Conservation (phyloP, 2,888 invertebrate species). For the Siphonodentalium dalli region DNA sequence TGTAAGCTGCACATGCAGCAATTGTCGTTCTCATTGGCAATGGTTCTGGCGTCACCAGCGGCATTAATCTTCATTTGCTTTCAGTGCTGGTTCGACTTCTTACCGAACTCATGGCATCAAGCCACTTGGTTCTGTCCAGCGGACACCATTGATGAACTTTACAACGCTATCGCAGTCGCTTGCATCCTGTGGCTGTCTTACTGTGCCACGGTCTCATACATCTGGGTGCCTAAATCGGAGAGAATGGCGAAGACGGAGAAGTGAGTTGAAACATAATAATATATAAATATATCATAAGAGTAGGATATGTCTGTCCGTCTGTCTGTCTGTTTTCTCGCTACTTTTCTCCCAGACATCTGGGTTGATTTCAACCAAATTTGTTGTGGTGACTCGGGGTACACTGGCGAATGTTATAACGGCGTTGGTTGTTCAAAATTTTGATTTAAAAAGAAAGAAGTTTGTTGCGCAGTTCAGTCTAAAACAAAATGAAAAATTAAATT, state of each 20-base stretch:
- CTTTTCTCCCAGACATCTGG: background rate
- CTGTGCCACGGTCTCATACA: slow-evolving; percentile 95
- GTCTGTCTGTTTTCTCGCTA: background rate
- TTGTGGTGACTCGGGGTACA: too few species aligned
- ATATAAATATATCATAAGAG: too few species aligned
- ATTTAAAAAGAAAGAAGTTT: too few species aligned
- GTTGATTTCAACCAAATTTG: too few species aligned
- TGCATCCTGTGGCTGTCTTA: slow-evolving; percentile 85
- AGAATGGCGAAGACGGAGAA: slow-evolving; percentile 96
- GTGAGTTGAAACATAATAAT: too few species aligned
- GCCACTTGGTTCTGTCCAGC: slow-evolving; percentile 48
- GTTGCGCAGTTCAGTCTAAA: too few species aligned
- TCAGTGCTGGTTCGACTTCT: slow-evolving; percentile 47
- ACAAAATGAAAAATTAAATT: too few species aligned
- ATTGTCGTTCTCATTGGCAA: slow-evolving; percentile 66
- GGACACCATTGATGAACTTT: slow-evolving; percentile 24
- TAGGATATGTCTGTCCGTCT: too few species aligned
- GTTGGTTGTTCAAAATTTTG: too few species aligned
- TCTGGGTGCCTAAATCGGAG: slow-evolving; percentile 98
- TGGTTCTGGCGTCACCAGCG: slow-evolving; percentile 63
- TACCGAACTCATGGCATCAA: slow-evolving; percentile 48
- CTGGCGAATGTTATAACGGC: too few species aligned
- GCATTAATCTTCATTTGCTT: slow-evolving; percentile 40
- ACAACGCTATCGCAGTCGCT: slow-evolving; percentile 41
- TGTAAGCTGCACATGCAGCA: slow-evolving; percentile 68